Percentiles rank a stretch among this genome's conserved stretches.
Evolutionary conservation across 2,888 invertebrate genomes (phyloP).

Genomic region (Calephelis perditalis): DNA sequence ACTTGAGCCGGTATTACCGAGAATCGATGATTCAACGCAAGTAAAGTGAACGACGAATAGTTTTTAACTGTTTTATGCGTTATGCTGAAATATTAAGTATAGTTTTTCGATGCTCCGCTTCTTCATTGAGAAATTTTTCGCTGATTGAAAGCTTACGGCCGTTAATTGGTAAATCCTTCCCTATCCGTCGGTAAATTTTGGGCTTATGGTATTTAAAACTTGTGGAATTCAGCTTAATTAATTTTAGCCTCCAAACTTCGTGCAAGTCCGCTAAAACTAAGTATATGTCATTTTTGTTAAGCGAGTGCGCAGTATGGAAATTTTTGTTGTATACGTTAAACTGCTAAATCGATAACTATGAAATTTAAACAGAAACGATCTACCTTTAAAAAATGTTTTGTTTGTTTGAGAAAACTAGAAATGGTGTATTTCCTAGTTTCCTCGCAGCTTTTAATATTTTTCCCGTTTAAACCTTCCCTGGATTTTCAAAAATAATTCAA

Average conservation of each 20-base stretch:
- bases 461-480: no score
- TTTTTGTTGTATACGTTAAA: no score
- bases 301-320: no score
- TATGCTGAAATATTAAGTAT: slow-evolving; percentile 29
- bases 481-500: no score
- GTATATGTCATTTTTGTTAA: no score
- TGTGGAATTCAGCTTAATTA: slow-evolving; percentile 8
- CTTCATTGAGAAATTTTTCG: slow-evolving; percentile 22
- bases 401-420: no score
- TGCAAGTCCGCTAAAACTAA: no score
- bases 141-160: slow-evolving; percentile 29
- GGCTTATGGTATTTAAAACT: slow-evolving; percentile 14
- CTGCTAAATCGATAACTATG: no score
- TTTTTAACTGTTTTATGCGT: slow-evolving; percentile 31
- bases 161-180: slow-evolving; percentile 30
- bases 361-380: no score
- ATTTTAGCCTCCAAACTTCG: slow-evolving; percentile 6
- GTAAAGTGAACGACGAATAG: slow-evolving; percentile 33
- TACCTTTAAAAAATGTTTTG: no score
- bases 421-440: no score
- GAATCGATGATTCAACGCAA: slow-evolving; percentile 53
- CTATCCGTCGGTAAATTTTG: slow-evolving; percentile 19
- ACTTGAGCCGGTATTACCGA: slow-evolving; percentile 43
- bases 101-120: slow-evolving; percentile 26
- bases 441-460: no score